These are phyloP conservation scores for Gallinago jamesoni DNA, from an alignment of 2,113 vertebrate species.

Conservation along the genomic window DNA sequence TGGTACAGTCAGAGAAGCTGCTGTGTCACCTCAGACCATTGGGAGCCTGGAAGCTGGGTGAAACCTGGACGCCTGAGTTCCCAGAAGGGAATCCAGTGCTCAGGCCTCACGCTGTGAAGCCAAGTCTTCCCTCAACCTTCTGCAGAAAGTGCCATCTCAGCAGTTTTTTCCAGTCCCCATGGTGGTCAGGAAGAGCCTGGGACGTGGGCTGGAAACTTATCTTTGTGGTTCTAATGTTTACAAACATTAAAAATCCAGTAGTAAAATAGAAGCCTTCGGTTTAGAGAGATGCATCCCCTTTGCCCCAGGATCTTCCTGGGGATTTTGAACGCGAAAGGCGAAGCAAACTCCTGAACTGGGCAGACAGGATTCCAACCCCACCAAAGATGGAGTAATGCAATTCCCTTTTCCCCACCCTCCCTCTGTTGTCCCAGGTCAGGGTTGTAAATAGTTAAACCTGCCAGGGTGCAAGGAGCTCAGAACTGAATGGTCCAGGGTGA, in stretches of 20 bases:
- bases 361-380: background rate
- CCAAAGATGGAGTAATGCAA: background rate
- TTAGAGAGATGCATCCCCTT: background rate
- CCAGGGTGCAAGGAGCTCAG: rapidly evolving
- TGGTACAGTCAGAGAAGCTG: background rate
- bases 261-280: background rate
- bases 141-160: background rate
- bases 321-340: background rate
- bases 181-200: background rate
- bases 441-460: background rate
- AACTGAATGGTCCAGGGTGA: background rate
- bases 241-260: background rate
- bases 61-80: background rate
- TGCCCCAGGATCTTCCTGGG: background rate
- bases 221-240: background rate
- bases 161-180: background rate
- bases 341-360: background rate
- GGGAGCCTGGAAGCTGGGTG: background rate
- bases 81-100: background rate
- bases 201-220: background rate
- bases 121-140: background rate
- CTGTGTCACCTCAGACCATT: background rate
- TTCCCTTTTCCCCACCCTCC: background rate
- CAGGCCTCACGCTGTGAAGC: rapidly evolving
- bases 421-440: background rate